phyloP scores from a whole-genome alignment of 1,140 invertebrate species.

The Muscidifurax raptorellus region DNA sequence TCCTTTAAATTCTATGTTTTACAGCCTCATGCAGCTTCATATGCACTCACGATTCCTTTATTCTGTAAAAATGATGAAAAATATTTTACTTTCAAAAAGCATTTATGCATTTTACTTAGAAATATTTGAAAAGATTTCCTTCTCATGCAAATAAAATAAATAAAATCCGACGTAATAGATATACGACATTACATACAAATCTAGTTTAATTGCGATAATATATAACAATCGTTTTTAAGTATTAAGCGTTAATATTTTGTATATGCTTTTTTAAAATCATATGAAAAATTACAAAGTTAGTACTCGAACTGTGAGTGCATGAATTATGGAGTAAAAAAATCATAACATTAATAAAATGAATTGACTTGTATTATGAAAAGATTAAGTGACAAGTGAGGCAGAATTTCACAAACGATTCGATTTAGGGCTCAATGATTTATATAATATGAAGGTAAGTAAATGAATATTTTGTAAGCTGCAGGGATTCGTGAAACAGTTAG shows the following conservation, averaged over 20 bases:
- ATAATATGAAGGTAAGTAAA: neutral
- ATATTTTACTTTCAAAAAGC: constrained; percentile 36
- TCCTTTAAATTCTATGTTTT: constrained; percentile 5
- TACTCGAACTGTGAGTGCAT: no score
- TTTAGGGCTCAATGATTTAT: neutral
- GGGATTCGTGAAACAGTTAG: neutral
- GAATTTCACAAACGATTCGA: neutral
- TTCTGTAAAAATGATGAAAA: constrained; percentile 57
- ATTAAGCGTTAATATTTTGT: no score
- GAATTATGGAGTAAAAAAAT: no score
- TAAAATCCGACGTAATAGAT: neutral
- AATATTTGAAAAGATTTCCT: neutral
- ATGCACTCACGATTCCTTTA: constrained; percentile 7
- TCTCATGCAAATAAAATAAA: neutral
- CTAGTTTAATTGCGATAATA: neutral
- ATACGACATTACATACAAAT: neutral
- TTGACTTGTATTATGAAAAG: no score
- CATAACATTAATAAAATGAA: no score
- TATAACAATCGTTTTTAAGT: no score
- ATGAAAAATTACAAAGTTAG: no score
- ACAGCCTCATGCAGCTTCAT: neutral
- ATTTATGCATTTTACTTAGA: neutral
- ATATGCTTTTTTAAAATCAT: no score
- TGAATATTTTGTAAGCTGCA: neutral
- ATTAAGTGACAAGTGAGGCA: no score